phyloP scores from a whole-genome alignment of 1,140 invertebrate genomes.

The Solenopsis invicta region DNA sequence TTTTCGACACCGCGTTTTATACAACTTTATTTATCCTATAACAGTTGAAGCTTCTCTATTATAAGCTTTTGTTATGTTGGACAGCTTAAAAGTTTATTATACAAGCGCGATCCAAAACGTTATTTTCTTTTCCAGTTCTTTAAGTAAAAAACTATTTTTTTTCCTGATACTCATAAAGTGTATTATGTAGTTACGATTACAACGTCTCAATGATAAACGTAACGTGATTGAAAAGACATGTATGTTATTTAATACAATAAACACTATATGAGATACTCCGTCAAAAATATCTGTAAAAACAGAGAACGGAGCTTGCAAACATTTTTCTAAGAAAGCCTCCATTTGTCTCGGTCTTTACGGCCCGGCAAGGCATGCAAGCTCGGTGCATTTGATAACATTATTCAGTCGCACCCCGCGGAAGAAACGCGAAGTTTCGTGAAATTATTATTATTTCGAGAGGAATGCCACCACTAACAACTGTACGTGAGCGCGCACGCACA shows the following conservation, averaged over 20 bases:
- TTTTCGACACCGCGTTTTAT: not conserved
- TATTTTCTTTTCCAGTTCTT: not conserved
- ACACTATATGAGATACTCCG: not conserved
- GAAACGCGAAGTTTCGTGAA: constrained; percentile 40
- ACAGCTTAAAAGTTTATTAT: not conserved
- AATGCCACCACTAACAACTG: constrained; percentile 54
- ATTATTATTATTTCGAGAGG: constrained; percentile 54
- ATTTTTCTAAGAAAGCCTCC: constrained; percentile 28
- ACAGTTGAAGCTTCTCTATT: not conserved
- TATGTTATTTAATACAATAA: not conserved
- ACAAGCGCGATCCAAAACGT: not conserved
- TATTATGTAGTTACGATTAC: not conserved
- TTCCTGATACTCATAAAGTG: not conserved
- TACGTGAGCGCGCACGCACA: constrained; percentile 46
- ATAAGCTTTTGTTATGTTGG: not conserved
- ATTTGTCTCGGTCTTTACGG: constrained; percentile 16
- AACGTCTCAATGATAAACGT: not conserved
- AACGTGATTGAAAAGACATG: not conserved
- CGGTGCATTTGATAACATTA: constrained; percentile 58
- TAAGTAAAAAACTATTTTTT: not conserved
- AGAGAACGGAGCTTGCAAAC: not conserved
- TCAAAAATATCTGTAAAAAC: constrained; percentile 6
- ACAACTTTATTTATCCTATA: not conserved
- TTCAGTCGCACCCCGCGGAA: constrained; percentile 39
- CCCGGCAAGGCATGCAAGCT: not conserved